Base-by-base conservation (phyloP, 2,113 vertebrate genomes). In the Corydoras sp. region DNA sequence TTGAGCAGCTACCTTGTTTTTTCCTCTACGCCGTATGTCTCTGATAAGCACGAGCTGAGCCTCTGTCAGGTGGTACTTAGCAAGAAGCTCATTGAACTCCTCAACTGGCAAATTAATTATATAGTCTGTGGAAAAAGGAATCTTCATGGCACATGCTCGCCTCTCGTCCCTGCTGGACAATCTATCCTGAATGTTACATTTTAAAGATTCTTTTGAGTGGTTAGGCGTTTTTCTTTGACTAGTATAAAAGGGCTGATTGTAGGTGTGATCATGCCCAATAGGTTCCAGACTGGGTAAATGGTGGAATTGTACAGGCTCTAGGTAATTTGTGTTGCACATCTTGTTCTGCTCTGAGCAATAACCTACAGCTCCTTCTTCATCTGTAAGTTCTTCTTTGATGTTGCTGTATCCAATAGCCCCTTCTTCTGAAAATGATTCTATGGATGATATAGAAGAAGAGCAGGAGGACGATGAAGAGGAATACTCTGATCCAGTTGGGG, bases 1-100 rank as follows among this genome's bases (percentile, higher is more conserved):
- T 84, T 99, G 96, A 0, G 97, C 97, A 0, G 97, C 97, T 83
- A 98, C 93, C 85, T 99, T 99, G 88, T 99, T 99, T 84, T 99
- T 99, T 24, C 97, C 97, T 0, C 97, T 88, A 48, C 97, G 86
- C 1, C 97, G 84, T 71, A 99, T 98, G 85, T 99, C 95, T 4
- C 93, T 90, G 82, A 98, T 84, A 1, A 98, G 91, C 66, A 84
- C 83, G 0, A 97, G 91, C 86, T 99, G 97, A 0, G 92, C 90
- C 65, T 95, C 92, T 0, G 80, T 93, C 10, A 99, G 89, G 58
- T 89, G 90, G 83, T 91, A 87, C 65, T 89, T 92, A 76, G 90
- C 88, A 24, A 99, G 87, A 1, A 98, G 89, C 75, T 93, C 90
- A 8, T 97, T 98, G 81, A 99, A 98, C 78, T 97, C 93, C 32